Base-by-base conservation (phyloP, 2,797 vertebrate species). In the Poeciliopsis presidionis region DNA sequence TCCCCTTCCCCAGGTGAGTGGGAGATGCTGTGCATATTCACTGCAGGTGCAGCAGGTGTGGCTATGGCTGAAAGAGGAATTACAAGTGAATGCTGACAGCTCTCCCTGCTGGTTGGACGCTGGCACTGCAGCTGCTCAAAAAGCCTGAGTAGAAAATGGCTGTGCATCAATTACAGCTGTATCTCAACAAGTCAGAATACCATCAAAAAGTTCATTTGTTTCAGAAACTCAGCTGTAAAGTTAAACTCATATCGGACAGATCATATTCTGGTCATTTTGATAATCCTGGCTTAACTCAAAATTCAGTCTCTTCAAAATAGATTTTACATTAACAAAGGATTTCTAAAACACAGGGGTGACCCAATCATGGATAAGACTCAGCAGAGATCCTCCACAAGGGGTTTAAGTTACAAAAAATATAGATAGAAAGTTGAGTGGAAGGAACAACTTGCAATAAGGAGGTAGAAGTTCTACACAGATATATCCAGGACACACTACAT, bases 81-180 rank as follows among this genome's bases (percentile, higher is more conserved):
- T n/a, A 71, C 72, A 80, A 85, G 41, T 85, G 69, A 81, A 84
- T 28, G 82, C 78, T 45, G 75, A 88, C 89, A 87, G 91, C 91
- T 33, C 92, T 72, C 92, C 94, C 94, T 96, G 94, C 91, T 95
- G 94, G 94, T 92, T 69, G 76, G 84, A 91, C 77, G 85, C 88
- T 81, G 87, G 81, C 92, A 87, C 91, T 86, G 91, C 93, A 93
- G 94, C 90, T 89, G 86, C 89, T 90, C 83, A 84, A 85, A 53
- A 92, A 91, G 94, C 93, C 94, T 94, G 94, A 94, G 94, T 91
- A 92, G 86, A 90, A 86, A 91, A 94, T 93, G 92, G 90, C 93
- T 91, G 77, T 90, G 86, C 73, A 86, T 91, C 59, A 77, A 79
- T 65, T 73, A 47, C 43, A 45, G 67, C 25, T 71, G 67, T 46